Conservation (phyloP, 2,797 vertebrate genomes). For the Muscicapa striata region DNA sequence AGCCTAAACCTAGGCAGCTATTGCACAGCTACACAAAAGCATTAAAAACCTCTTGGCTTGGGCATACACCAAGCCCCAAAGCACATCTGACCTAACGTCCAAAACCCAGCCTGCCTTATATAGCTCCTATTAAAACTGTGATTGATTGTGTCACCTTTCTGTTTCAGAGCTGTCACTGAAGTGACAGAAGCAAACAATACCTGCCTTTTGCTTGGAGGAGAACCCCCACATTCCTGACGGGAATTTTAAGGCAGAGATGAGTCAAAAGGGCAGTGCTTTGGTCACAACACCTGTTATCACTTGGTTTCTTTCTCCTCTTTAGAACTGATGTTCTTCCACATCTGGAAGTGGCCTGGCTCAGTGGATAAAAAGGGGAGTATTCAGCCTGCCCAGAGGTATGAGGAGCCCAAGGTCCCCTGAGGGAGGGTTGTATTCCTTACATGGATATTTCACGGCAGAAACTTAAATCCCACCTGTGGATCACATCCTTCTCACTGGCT, state of each 20-base stretch:
- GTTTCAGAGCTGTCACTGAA: background rate
- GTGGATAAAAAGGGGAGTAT: rapidly evolving
- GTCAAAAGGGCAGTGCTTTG: background rate
- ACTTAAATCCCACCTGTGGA: background rate
- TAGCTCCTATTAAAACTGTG: background rate
- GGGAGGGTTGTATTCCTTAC: rapidly evolving
- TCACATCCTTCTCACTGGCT: background rate
- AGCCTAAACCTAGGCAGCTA: background rate
- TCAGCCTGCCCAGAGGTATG: background rate
- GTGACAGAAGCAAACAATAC: background rate
- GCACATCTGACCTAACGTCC: background rate
- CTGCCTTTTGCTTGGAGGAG: background rate
- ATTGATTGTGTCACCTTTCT: background rate
- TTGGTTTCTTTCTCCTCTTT: background rate
- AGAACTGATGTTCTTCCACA: background rate
- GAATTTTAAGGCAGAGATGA: background rate
- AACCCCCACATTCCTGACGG: rapidly evolving
- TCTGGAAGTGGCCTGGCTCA: background rate
- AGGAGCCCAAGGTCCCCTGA: rapidly evolving
- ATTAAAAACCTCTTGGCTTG: background rate
- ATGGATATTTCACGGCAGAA: background rate
- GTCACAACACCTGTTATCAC: background rate
- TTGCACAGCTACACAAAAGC: background rate
- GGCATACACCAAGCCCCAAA: background rate
- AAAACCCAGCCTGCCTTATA: background rate